Evolutionary conservation across 2,797 vertebrate genomes (phyloP).

Genomic region (Sarcophilus harrisii): DNA sequence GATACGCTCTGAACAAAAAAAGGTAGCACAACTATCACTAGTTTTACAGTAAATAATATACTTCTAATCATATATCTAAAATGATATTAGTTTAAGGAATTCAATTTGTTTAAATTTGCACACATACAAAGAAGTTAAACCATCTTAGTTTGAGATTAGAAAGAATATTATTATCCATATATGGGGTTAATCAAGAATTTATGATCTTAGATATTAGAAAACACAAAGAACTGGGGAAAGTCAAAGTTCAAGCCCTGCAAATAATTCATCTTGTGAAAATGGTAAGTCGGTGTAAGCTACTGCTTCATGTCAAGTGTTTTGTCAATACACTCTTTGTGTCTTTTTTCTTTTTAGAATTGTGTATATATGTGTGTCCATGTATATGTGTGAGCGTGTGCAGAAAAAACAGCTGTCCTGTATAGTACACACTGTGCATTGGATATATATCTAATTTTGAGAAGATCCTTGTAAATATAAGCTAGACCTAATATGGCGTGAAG

Average conservation of each 20-base stretch:
- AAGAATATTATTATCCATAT: background rate
- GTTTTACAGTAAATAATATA: background rate
- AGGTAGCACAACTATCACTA: background rate
- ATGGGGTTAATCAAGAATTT: background rate
- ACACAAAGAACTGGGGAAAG: background rate
- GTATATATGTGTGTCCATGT: background rate
- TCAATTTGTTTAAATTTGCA: background rate
- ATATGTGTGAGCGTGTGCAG: background rate
- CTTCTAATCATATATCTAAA: background rate
- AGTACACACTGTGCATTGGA: background rate
- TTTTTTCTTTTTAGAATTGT: background rate
- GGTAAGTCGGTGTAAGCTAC: background rate
- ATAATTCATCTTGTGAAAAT: background rate
- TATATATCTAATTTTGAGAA: background rate
- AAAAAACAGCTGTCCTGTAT: background rate
- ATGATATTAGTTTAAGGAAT: background rate
- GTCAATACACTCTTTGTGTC: background rate
- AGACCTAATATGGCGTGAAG: background rate
- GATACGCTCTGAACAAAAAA: background rate
- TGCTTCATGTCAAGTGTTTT: background rate
- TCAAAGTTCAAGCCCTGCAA: background rate
- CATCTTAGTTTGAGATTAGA: background rate
- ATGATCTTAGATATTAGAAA: background rate
- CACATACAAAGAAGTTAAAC: background rate
- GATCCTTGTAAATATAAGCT: background rate